Evolutionary conservation across 2,113 vertebrate species (phyloP), one percentile per base, ranked within the genome.

Genomic region (Oryzias melastigma): DNA sequence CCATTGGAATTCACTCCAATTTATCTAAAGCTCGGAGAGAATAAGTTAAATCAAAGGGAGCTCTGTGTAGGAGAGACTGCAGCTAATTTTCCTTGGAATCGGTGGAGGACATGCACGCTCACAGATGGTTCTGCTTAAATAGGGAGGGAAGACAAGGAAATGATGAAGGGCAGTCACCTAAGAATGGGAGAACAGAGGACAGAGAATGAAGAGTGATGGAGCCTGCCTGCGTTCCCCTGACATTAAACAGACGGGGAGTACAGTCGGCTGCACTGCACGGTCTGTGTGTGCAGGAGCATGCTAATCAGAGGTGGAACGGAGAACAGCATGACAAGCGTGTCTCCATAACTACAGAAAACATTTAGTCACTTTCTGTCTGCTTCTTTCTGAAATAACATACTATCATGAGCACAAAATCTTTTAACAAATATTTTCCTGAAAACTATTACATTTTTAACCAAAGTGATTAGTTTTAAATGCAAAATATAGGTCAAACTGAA

Each of bases 11-110:
- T 82, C 89, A 82, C 66, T 76, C 67, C 71, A 73, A 62, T 90
- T 84, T 83, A 81, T 75, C 68, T 75, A 68, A 88, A 89, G 77
- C 85, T 70, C 68, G 55, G 57, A 87, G 57, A 87, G 77, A 87
- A 85, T 64, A 85, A 78, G 69, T 77, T 79, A 88, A 91, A 90
- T 88, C 86, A 91, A 93, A 93, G 85, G 78, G 5, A 49, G 58
- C 78, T 72, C 73, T 87, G 76, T 72, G 20, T 4, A 85, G 76
- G 65, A 87, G 87, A 89, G 88, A 82, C 73, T 88, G 69, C 85
- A 73, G 88, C 88, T 90, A 91, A 90, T 93, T 93, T 93, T 85
- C 89, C 90, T 89, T 88, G 73, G 92, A 93, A 89, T 89, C 90
- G 86, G 81, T 72, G 84, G 57, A 84, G 85, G 80, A 89, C 81